A percentile compares a stretch with the other conserved stretches of the same genome.
phyloP scores from a whole-genome alignment of 1,140 invertebrate species.

The Temnothorax longispinosus region DNA sequence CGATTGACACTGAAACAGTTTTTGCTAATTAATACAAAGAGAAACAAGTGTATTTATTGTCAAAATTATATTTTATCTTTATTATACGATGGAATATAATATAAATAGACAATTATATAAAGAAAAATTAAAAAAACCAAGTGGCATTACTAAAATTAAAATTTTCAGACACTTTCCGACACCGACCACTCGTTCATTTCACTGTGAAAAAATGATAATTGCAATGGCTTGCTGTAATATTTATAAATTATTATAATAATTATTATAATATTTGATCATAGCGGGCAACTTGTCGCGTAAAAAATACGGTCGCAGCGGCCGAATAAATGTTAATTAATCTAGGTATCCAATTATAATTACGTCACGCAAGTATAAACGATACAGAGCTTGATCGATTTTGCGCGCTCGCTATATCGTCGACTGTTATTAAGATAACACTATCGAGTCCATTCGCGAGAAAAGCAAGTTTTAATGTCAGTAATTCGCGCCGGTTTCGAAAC shows the following conservation, averaged over 20 bases:
- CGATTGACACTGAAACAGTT: not conserved
- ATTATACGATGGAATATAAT: not conserved
- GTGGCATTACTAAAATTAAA: not conserved
- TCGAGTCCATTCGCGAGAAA: not conserved
- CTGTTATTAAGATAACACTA: slow-evolving; percentile 17
- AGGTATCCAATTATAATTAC: slow-evolving; percentile 8
- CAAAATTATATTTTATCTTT: not conserved
- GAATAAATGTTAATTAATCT: slow-evolving; percentile 34
- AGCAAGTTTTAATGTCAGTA: not conserved
- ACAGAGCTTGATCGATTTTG: slow-evolving; percentile 1
- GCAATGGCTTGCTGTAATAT: not conserved
- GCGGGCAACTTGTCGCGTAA: not conserved
- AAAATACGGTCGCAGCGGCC: not conserved
- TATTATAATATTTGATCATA: not conserved
- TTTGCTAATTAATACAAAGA: not conserved
- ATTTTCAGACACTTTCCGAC: not conserved
- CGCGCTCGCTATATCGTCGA: not conserved
- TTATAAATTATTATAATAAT: no score
- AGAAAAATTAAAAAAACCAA: not conserved
- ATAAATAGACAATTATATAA: not conserved
- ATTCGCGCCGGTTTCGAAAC: not conserved
- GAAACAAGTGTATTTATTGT: not conserved
- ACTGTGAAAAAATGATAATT: slow-evolving; percentile 7
- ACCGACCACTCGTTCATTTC: not conserved
- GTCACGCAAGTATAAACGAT: not conserved